Percentiles rank a stretch among this genome's conserved stretches.
phyloP scores from a whole-genome alignment of 1,140 invertebrate species.

The Drosophila paulistorum region DNA sequence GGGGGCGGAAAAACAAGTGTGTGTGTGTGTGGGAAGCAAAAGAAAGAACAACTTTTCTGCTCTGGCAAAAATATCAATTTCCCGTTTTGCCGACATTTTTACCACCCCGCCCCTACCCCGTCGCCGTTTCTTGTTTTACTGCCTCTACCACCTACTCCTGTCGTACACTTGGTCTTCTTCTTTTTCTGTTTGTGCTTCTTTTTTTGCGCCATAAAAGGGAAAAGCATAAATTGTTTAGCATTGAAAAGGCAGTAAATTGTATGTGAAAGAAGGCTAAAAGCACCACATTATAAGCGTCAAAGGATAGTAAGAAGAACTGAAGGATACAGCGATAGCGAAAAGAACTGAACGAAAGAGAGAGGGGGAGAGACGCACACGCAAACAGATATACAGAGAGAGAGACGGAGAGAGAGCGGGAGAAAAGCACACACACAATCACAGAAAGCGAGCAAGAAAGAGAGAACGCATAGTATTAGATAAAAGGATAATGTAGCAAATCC shows the following conservation, averaged over 20 bases:
- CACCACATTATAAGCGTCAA: slow-evolving; percentile 51
- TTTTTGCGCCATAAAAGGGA: slow-evolving; percentile 22
- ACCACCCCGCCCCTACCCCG: slow-evolving; percentile 10
- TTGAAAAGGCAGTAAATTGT: slow-evolving; percentile 80
- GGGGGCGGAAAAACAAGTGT: neutral
- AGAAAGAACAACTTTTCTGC: slow-evolving; percentile 54
- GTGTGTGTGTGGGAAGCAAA: slow-evolving; percentile 33
- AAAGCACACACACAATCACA: neutral
- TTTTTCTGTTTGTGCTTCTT: neutral
- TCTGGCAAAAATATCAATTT: slow-evolving; percentile 70
- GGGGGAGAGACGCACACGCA: neutral
- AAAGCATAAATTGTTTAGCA: slow-evolving; percentile 72
- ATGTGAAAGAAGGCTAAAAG: slow-evolving; percentile 81
- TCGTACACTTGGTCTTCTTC: neutral
- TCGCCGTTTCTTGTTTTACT: neutral
- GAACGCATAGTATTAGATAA: slow-evolving; percentile 14
- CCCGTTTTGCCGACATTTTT: slow-evolving; percentile 71
- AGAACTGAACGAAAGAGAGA: slow-evolving; percentile 17
- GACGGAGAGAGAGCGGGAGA: neutral
- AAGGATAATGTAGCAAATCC: slow-evolving; percentile 12
- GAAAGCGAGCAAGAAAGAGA: neutral
- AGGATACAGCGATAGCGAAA: neutral
- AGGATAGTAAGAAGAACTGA: slow-evolving; percentile 19
- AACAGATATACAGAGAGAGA: slow-evolving; percentile 1
- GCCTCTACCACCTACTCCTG: neutral